Percentiles rank a stretch among this genome's conserved stretches.
Evolutionary conservation across 2,888 invertebrate species (phyloP).

Genomic region (Cheilosia grossa): DNA sequence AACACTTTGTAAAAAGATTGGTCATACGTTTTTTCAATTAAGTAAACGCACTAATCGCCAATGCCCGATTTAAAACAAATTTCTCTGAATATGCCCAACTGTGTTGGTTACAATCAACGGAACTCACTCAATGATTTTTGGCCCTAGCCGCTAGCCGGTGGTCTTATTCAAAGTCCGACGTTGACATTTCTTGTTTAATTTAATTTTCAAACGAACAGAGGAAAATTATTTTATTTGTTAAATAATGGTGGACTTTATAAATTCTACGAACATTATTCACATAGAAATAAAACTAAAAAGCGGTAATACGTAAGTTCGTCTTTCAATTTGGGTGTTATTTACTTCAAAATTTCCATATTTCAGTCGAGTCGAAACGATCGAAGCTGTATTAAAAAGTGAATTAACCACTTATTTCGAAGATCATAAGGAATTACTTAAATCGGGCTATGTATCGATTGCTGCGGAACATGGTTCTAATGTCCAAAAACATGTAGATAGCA

Average conservation of each 20-base stretch:
- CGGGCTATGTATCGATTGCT: constrained; percentile 9
- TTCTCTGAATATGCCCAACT: no score
- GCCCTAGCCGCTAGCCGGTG: background rate
- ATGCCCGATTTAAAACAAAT: no score
- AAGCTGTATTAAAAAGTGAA: constrained; percentile 38
- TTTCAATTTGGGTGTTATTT: background rate
- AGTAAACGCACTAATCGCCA: background rate
- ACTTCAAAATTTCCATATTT: background rate
- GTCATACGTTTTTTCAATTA: no score
- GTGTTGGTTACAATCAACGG: no score
- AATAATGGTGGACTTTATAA: constrained; percentile 18
- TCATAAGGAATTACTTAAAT: background rate
- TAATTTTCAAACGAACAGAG: background rate
- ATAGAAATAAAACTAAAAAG: constrained; percentile 54
- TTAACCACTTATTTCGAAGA: constrained; percentile 41
- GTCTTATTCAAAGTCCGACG: constrained; percentile 10
- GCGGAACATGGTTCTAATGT: constrained; percentile 6
- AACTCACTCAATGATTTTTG: background rate
- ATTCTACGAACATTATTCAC: constrained; percentile 8
- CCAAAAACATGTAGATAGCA: constrained; percentile 35
- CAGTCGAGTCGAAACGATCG: constrained; percentile 57
- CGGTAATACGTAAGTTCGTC: constrained; percentile 49
- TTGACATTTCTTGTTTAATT: background rate
- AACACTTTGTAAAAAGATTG: no score
- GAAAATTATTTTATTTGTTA: background rate